phyloP scores from a whole-genome alignment of 2,888 invertebrate species.

The Microchrysa polita region DNA sequence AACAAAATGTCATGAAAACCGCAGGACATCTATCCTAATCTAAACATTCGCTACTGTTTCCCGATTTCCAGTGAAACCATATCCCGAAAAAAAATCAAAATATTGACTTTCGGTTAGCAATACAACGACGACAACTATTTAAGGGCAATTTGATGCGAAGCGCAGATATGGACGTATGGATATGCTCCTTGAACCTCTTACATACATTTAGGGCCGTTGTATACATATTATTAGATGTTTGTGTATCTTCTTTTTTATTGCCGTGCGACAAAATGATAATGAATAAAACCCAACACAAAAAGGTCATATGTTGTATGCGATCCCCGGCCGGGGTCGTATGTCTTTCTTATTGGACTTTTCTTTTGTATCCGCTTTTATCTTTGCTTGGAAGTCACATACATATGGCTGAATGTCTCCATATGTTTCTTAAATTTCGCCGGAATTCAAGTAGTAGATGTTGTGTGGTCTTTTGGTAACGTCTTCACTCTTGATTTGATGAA shows the following conservation, averaged over 20 bases:
- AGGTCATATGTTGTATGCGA: slow-evolving; percentile 22
- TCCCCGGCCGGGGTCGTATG: not conserved
- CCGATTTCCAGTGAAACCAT: no score
- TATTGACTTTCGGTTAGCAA: no score
- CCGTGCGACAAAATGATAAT: slow-evolving; percentile 11
- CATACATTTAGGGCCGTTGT: no score
- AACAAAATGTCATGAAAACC: no score
- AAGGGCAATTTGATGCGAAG: slow-evolving; percentile 1
- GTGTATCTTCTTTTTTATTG: not conserved
- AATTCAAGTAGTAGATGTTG: slow-evolving; percentile 14
- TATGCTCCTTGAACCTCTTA: no score
- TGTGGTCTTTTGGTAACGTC: slow-evolving; percentile 20
- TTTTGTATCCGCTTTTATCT: slow-evolving; percentile 35
- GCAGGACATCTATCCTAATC: no score
- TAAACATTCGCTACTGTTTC: no score
- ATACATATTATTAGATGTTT: no score
- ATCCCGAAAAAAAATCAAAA: no score
- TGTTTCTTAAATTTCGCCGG: slow-evolving; percentile 1
- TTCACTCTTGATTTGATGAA: slow-evolving; percentile 30
- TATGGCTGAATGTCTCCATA: not conserved
- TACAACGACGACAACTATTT: not conserved
- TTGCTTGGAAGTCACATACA: slow-evolving; percentile 13
- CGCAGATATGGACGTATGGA: not conserved
- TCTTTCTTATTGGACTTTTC: no score
- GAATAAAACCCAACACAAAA: slow-evolving; percentile 2